Percentiles rank a stretch among this genome's conserved stretches.
Conservation (phyloP, 2,797 vertebrate species). For the Lindbergichthys nudifrons region DNA sequence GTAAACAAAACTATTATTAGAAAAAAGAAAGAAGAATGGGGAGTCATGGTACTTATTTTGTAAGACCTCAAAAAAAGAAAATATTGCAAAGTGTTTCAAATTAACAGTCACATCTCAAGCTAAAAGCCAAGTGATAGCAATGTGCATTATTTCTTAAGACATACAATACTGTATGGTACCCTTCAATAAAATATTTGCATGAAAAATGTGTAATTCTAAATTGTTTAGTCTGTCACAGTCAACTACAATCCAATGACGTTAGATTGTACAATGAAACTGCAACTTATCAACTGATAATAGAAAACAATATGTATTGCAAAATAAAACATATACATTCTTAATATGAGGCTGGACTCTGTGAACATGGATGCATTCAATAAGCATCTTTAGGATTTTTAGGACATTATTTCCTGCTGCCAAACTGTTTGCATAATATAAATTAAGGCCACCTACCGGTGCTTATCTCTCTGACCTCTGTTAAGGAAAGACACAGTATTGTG, state of each 20-base stretch:
- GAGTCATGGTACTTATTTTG: neutral
- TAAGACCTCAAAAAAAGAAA: neutral
- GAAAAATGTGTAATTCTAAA: neutral
- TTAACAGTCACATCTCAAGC: neutral
- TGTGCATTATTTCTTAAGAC: too few species aligned
- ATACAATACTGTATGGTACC: neutral
- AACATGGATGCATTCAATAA: neutral
- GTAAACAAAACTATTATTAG: neutral
- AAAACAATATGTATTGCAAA: too few species aligned
- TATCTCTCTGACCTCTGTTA: neutral
- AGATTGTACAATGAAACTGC: neutral
- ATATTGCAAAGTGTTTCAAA: neutral
- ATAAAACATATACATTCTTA: slow-evolving; percentile 1
- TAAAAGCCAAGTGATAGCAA: too few species aligned
- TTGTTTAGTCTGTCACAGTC: neutral
- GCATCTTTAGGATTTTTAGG: neutral
- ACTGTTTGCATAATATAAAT: neutral
- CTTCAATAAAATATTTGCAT: too few species aligned
- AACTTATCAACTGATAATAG: neutral
- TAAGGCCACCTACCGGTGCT: neutral
- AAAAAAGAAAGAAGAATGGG: neutral
- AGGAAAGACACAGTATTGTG: neutral
- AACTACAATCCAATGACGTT: neutral
- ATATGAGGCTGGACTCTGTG: neutral
- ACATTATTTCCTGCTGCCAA: slow-evolving; percentile 6